A percentile compares a stretch with the other conserved stretches of the same genome.
These are phyloP conservation scores for Catharus fuscescens DNA, from an alignment of 2,113 vertebrate species.

Conservation along the genomic window DNA sequence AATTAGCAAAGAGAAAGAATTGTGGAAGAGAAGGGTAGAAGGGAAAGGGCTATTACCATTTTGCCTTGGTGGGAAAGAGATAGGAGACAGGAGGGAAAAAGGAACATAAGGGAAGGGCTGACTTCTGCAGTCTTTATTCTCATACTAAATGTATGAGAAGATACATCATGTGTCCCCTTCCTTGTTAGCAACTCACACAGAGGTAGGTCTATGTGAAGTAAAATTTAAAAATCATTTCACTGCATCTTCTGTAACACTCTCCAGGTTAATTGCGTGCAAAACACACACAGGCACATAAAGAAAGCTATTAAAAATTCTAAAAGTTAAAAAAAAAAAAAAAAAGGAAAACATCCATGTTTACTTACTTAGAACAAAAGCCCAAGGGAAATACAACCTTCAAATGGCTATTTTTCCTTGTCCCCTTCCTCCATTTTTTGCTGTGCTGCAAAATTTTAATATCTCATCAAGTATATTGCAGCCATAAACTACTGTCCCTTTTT, in stretches of 20 bases:
- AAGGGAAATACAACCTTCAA: slow-evolving; percentile 23
- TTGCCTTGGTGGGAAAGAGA: not conserved
- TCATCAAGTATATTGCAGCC: slow-evolving; percentile 58
- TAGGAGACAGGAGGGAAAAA: not conserved
- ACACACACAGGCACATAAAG: not conserved
- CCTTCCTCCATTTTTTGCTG: not conserved
- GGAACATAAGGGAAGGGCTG: not conserved
- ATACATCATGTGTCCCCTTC: not conserved
- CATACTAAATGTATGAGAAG: not conserved
- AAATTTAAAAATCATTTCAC: slow-evolving; percentile 58
- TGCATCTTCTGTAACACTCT: not conserved
- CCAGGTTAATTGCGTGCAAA: slow-evolving; percentile 30
- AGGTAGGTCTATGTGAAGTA: not conserved
- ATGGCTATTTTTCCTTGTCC: not conserved
- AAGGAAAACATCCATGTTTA: not conserved
- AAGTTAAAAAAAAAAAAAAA: not conserved
- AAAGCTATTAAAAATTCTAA: not conserved
- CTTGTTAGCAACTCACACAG: not conserved
- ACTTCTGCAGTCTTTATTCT: not conserved
- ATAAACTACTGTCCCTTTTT: slow-evolving; percentile 65
- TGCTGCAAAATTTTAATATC: slow-evolving; percentile 62
- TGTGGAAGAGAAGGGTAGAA: not conserved
- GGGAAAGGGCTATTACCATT: not conserved
- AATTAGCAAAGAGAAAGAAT: not conserved
- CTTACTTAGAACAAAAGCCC: not conserved